Evolutionary conservation across 1,140 invertebrate genomes (phyloP).

Genomic region (Tetragonula clypearis): DNA sequence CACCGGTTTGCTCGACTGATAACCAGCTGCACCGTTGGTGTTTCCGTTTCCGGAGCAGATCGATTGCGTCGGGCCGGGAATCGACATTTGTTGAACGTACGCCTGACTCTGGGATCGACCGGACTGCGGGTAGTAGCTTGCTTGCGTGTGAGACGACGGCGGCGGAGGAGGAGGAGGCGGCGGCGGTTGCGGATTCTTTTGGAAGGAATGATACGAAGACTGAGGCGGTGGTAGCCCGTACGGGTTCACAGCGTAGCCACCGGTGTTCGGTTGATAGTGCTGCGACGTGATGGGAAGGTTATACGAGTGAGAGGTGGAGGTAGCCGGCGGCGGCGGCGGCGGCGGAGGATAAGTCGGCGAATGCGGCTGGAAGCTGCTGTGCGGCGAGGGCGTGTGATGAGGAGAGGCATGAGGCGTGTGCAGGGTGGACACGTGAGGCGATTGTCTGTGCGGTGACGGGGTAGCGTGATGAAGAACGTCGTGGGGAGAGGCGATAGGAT

Average conservation of each 20-base stretch:
- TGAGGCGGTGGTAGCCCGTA: conserved; percentile 69
- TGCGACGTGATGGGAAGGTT: conserved; percentile 66
- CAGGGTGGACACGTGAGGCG: conserved; percentile 70
- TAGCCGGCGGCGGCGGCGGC: conserved; percentile 64
- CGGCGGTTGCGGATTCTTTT: conserved; percentile 63
- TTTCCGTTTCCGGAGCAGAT: conserved; percentile 37
- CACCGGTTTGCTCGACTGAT: conserved; percentile 62
- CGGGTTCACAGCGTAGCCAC: conserved; percentile 64
- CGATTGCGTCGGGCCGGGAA: conserved; percentile 40
- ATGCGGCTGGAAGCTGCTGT: conserved; percentile 74
- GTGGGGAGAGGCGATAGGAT: conserved; percentile 64
- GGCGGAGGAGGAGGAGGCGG: no score
- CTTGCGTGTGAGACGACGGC: conserved; percentile 37
- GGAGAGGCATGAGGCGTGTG: conserved; percentile 71
- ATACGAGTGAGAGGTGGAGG: conserved; percentile 69
- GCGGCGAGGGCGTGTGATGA: conserved; percentile 73
- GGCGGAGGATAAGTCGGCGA: conserved; percentile 78
- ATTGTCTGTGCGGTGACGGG: conserved; percentile 73
- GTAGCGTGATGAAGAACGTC: conserved; percentile 65
- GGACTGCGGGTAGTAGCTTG: conserved; percentile 64
- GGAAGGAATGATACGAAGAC: conserved; percentile 78
- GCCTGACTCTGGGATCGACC: conserved; percentile 54
- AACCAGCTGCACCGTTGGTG: conserved; percentile 28
- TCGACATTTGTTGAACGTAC: conserved; percentile 58
- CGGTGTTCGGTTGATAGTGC: conserved; percentile 69